Conservation (phyloP, 1,140 invertebrate species). For the Triops cancriformis region DNA sequence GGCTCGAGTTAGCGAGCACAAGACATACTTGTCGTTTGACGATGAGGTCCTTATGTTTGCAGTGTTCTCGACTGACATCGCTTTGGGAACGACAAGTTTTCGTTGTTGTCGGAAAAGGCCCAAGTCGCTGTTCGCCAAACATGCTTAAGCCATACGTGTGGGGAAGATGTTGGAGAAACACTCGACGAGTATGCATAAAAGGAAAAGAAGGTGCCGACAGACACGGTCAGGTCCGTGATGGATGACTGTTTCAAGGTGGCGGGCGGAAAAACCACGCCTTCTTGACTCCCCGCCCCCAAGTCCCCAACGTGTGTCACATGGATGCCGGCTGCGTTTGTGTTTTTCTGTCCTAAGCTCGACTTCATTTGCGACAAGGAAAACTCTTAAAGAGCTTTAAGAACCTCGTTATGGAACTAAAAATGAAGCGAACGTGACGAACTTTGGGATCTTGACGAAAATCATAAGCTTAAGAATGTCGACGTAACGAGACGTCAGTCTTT, state of each 20-base stretch:
- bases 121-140: neutral
- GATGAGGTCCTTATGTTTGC: neutral
- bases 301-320: neutral
- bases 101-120: neutral
- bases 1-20: neutral
- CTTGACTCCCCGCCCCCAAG: neutral
- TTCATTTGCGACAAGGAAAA: neutral
- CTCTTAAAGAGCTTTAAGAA: neutral
- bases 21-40: neutral
- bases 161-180: neutral
- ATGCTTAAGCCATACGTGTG: neutral
- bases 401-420: neutral
- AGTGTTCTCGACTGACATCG: neutral
- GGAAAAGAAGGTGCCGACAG: neutral
- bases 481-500: too few relatives aligned
- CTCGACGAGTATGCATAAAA: neutral
- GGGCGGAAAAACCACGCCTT: conserved; percentile 10
- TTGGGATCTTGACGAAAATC: too few relatives aligned
- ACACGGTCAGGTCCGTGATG: neutral
- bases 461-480: too few relatives aligned
- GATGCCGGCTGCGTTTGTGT: conserved; percentile 7
- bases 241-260: neutral
- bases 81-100: neutral
- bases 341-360: neutral
- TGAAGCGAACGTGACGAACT: neutral